Conservation (phyloP, 2,888 invertebrate species). For the Villa cingulata region DNA sequence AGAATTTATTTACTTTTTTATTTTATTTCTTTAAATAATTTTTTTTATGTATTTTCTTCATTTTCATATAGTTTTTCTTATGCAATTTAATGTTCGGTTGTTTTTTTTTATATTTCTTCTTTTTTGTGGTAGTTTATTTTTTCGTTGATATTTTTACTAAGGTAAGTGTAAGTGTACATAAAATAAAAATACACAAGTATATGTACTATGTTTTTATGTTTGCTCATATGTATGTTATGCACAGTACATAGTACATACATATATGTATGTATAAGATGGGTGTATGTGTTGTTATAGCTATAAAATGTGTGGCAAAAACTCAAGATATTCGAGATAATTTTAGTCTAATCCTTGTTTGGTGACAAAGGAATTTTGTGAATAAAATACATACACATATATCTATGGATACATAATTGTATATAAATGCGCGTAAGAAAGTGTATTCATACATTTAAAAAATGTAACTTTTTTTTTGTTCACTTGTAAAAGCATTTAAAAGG, state of each 20-base stretch:
- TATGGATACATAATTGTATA: too few relatives aligned
- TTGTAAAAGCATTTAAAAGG: too few relatives aligned
- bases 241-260: too few relatives aligned
- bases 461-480: too few relatives aligned
- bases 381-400: not conserved
- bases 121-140: not conserved
- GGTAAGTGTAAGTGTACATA: too few relatives aligned
- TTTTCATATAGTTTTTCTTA: not conserved
- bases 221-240: too few relatives aligned
- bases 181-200: too few relatives aligned
- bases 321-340: not conserved
- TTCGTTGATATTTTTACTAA: not conserved
- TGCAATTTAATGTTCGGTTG: not conserved
- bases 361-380: slow-evolving; percentile 3
- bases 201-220: too few relatives aligned
- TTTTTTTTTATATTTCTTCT: not conserved
- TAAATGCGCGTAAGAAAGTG: too few relatives aligned
- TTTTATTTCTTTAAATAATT: not conserved
- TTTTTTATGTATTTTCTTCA: not conserved
- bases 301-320: not conserved
- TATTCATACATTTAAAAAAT: too few relatives aligned
- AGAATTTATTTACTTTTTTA: not conserved
- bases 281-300: too few relatives aligned
- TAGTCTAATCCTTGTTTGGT: slow-evolving; percentile 7
- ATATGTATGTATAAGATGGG: not conserved